Evolutionary conservation across 2,888 invertebrate genomes (phyloP).

Genomic region (Blera fallax): DNA sequence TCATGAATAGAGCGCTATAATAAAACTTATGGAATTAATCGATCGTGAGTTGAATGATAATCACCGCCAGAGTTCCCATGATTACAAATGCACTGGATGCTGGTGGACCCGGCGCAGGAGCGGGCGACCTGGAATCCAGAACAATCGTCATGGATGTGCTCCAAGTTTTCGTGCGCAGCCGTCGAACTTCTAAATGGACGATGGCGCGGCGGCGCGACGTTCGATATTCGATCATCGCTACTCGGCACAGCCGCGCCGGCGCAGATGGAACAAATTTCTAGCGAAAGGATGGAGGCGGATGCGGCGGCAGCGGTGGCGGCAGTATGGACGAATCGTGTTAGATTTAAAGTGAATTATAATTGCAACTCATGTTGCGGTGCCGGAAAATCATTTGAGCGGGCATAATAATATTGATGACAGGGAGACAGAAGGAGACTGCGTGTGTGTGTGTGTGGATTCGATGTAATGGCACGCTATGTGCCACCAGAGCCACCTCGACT

Average conservation of each 20-base stretch:
- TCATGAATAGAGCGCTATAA: constrained; percentile 63
- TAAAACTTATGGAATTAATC: constrained; percentile 72
- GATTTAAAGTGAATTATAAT: constrained; percentile 72
- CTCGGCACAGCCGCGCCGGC: background rate
- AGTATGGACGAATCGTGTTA: constrained; percentile 57
- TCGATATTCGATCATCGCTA: constrained; percentile 68
- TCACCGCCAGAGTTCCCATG: constrained; percentile 70
- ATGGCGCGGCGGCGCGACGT: constrained; percentile 2
- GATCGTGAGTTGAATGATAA: constrained; percentile 72
- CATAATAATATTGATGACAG: constrained; percentile 70
- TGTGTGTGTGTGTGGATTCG: constrained; percentile 23
- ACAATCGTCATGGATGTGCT: constrained; percentile 35
- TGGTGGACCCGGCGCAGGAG: background rate
- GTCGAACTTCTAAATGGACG: constrained; percentile 50
- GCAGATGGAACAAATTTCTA: constrained; percentile 41
- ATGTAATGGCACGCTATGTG: constrained; percentile 52
- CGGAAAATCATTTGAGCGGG: constrained; percentile 65
- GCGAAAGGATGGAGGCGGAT: constrained; percentile 20
- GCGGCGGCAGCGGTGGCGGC: constrained; percentile 32
- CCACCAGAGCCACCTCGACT: constrained; percentile 33
- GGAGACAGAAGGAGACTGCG: constrained; percentile 52
- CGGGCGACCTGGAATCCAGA: constrained; percentile 61
- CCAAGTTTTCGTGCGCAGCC: constrained; percentile 37
- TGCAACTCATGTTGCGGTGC: constrained; percentile 72
- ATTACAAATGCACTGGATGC: constrained; percentile 51